Percentiles rank a stretch among this genome's conserved stretches.
phyloP scores from a whole-genome alignment of 35 echinoderm and acorn worm genomes.

The Lytechinus variegatus region DNA sequence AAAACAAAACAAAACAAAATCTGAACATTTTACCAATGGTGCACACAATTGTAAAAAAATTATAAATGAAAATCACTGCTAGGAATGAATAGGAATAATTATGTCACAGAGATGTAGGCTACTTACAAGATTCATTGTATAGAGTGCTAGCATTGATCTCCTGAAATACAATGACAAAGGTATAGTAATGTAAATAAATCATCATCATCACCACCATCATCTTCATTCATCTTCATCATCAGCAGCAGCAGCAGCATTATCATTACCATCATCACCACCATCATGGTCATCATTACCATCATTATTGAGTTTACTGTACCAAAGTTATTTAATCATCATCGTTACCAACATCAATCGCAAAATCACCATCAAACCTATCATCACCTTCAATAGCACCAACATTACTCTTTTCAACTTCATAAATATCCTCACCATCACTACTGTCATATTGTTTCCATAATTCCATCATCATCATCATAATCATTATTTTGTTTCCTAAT shows the following conservation, averaged over 20 bases:
- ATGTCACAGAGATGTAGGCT: too few relatives aligned
- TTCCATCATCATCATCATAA: too few relatives aligned
- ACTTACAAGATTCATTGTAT: not conserved
- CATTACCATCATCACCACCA: not conserved
- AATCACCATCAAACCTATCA: not conserved
- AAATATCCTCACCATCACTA: too few relatives aligned
- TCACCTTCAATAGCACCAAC: too few relatives aligned
- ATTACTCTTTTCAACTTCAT: too few relatives aligned
- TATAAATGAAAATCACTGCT: not conserved
- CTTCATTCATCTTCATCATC: not conserved
- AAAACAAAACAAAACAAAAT: not conserved
- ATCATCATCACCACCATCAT: not conserved
- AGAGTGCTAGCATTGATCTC: constrained; percentile 28
- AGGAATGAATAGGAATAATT: not conserved
- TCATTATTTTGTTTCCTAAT: too few relatives aligned
- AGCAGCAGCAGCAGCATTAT: not conserved
- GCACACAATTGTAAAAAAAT: not conserved
- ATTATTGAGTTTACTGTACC: not conserved
- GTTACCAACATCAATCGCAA: not conserved
- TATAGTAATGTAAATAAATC: not conserved
- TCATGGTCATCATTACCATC: not conserved
- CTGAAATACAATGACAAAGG: not conserved
- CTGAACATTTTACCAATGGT: too few relatives aligned
- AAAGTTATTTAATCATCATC: too few relatives aligned
- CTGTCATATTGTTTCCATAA: too few relatives aligned